A percentile compares a stretch with the other conserved stretches of the same genome.
Evolutionary conservation across 2,888 invertebrate genomes (phyloP).

Genomic region (Caenorhabditis drosophilae): DNA sequence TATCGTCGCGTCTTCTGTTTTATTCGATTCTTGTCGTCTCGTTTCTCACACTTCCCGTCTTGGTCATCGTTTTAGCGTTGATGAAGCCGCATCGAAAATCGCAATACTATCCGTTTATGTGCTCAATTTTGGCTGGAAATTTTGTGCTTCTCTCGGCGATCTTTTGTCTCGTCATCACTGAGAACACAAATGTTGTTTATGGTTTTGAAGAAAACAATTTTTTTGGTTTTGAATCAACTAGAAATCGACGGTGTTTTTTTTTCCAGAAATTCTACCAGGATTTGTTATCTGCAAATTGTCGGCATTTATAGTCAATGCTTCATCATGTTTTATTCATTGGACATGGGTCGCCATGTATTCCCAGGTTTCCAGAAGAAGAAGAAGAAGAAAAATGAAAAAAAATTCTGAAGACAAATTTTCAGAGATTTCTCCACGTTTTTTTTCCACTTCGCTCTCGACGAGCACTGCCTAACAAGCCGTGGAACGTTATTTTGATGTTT

Average conservation of each 20-base stretch:
- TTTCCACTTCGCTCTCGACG: constrained; percentile 16
- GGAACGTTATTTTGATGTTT: constrained; percentile 20
- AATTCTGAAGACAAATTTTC: not conserved
- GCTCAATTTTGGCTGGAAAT: constrained; percentile 44
- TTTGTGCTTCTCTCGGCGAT: constrained; percentile 41
- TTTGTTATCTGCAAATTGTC: constrained; percentile 40
- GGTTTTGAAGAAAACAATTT: constrained; percentile 13
- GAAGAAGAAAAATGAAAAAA: not conserved
- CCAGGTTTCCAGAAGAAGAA: constrained; percentile 12
- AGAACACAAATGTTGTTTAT: constrained; percentile 20
- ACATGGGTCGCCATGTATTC: constrained; percentile 51
- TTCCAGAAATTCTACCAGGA: constrained; percentile 36
- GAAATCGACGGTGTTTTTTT: no score
- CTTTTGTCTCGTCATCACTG: constrained; percentile 31
- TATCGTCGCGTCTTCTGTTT: constrained; percentile 40
- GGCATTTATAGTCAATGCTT: constrained; percentile 40
- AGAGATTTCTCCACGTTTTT: constrained; percentile 28
- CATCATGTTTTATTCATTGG: constrained; percentile 51
- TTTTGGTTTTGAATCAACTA: no score
- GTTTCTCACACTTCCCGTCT: constrained; percentile 41
- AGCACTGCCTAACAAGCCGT: constrained; percentile 7
- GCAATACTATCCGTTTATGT: constrained; percentile 45
- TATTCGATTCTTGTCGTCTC: constrained; percentile 43
- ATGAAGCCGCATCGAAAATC: constrained; percentile 36
- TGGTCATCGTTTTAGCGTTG: constrained; percentile 25